phyloP scores from a whole-genome alignment of 92 coral and sea anemone genomes.

The Parazoanthus darwini region DNA sequence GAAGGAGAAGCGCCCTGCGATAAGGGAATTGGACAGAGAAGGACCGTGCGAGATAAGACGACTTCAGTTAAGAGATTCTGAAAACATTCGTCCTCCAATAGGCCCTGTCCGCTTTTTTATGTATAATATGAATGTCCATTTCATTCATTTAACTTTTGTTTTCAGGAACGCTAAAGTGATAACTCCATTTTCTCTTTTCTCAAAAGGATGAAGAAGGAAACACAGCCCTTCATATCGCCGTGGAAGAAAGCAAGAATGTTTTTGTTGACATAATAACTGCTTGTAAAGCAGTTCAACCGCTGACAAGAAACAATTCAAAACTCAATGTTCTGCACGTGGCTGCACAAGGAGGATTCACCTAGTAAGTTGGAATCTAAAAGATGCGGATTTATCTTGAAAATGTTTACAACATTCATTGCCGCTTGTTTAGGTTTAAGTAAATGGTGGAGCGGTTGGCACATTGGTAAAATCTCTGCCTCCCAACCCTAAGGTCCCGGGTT shows the following conservation, averaged over 20 bases:
- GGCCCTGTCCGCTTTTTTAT: no score
- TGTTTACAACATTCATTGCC: not conserved
- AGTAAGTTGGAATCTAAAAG: not conserved
- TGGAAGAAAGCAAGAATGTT: constrained; percentile 12
- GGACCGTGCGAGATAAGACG: no score
- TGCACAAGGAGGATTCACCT: not conserved
- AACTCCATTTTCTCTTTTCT: not conserved
- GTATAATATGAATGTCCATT: no score
- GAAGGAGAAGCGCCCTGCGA: no score
- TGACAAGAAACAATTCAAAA: not conserved
- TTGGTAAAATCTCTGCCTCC: no score
- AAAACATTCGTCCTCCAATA: no score
- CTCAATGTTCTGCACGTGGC: constrained; percentile 27
- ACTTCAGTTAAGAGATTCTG: no score
- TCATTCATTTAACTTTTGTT: not conserved
- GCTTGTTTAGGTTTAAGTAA: no score
- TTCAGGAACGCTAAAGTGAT: not conserved
- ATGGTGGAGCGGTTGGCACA: no score
- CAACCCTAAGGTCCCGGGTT: no score
- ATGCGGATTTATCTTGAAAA: not conserved
- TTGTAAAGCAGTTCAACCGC: constrained; percentile 24
- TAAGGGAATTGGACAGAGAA: no score
- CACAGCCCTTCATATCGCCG: constrained; percentile 33
- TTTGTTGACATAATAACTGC: constrained; percentile 30
- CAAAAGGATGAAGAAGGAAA: constrained; percentile 23